Evolutionary conservation across 2,113 vertebrate species (phyloP).

Genomic region (Sylvicapra grimmia): DNA sequence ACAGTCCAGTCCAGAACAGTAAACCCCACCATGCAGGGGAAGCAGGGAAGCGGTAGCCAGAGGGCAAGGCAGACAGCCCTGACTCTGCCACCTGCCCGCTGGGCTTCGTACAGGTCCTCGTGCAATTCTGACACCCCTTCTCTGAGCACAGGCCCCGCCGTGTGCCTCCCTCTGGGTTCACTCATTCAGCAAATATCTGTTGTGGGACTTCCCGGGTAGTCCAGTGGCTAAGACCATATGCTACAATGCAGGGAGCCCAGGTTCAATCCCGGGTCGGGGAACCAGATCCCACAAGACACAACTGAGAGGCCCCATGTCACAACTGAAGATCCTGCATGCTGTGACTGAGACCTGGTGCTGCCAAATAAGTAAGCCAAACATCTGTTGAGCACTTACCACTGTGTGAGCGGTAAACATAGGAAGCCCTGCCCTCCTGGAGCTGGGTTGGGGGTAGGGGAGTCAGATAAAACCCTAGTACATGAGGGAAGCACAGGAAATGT

Average conservation of each 20-base stretch:
- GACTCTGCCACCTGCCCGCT: background rate
- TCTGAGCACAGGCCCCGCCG: background rate
- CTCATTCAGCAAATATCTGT: accelerated
- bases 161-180: background rate
- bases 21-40: background rate
- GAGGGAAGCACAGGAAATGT: background rate
- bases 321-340: background rate
- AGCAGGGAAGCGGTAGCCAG: background rate
- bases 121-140: too few species aligned
- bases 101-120: background rate
- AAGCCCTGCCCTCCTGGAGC: background rate
- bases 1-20: background rate
- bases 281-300: background rate
- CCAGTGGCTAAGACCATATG: background rate
- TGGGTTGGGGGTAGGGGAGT: background rate
- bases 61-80: background rate
- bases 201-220: background rate
- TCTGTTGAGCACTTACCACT: too few species aligned
- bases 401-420: background rate
- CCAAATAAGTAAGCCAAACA: background rate
- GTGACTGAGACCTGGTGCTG: background rate
- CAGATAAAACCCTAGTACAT: background rate
- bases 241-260: background rate
- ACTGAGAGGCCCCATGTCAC: background rate
- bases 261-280: background rate